Conservation (phyloP, 2,113 vertebrate genomes). For the Apodemus sylvaticus region DNA sequence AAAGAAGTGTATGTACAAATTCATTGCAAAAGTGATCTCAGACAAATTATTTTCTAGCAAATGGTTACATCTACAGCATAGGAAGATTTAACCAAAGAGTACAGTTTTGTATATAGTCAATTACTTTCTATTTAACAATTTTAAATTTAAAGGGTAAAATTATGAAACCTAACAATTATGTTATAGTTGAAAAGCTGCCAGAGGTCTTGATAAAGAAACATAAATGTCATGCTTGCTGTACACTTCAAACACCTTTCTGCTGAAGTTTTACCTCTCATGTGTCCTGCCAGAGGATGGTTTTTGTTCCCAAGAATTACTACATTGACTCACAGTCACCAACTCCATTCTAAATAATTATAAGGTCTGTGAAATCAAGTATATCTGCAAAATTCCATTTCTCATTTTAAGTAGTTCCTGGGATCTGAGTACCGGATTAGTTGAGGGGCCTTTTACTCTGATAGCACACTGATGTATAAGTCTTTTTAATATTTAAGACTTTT, state of each 20-base stretch:
- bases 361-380: not conserved
- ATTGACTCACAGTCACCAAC: accelerated
- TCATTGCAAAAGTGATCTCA: not conserved
- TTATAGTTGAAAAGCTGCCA: accelerated
- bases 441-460: not conserved
- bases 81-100: not conserved
- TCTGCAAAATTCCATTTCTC: not conserved
- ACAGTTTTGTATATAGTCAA: not conserved
- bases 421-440: not conserved
- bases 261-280: not conserved
- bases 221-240: not conserved
- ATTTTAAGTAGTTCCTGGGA: not conserved
- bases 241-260: not conserved
- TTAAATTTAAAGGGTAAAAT: conserved; percentile 1
- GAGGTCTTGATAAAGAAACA: not conserved
- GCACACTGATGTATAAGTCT: accelerated
- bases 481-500: not conserved
- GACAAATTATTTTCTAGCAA: not conserved
- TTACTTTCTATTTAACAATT: not conserved
- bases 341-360: not conserved
- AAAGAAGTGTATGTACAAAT: not conserved
- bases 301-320: not conserved
- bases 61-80: not conserved
- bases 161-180: not conserved
- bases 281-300: not conserved